Evolutionary conservation across 2,888 invertebrate species (phyloP).

Genomic region (Deroplatys truncata): DNA sequence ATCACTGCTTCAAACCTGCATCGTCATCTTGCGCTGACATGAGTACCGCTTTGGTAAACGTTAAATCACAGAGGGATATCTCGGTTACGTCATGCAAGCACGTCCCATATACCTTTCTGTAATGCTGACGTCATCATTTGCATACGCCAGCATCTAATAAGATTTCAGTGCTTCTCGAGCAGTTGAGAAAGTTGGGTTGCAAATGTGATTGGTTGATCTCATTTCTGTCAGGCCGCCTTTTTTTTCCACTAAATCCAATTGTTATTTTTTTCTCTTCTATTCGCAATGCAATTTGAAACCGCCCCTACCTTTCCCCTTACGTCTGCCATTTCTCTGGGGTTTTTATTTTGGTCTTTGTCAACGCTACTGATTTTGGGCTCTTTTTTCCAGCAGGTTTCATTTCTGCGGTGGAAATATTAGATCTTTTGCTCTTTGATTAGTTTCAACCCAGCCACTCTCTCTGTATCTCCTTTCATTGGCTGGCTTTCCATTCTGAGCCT

Average conservation of each 20-base stretch:
- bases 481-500: not conserved
- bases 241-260: conserved; percentile 1
- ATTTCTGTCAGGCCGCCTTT: not conserved
- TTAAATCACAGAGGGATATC: not conserved
- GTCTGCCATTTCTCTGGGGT: not conserved
- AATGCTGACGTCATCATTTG: not conserved
- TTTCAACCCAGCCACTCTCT: not conserved
- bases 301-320: not conserved
- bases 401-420: not conserved
- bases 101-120: not conserved
- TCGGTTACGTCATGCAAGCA: not conserved
- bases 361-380: not conserved
- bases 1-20: no score
- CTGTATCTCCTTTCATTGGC: not conserved
- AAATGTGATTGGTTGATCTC: conserved; percentile 12
- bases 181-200: not conserved
- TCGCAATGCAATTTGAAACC: not conserved
- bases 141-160: not conserved
- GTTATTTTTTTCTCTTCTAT: not conserved
- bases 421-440: not conserved
- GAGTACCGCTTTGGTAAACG: no score
- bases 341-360: not conserved
- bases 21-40: no score
- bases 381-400: not conserved
- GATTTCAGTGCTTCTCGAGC: not conserved